Conservation (phyloP, 30 jellyfish, hydroid and myxozoan genomes). For the Turritopsis dohrnii region DNA sequence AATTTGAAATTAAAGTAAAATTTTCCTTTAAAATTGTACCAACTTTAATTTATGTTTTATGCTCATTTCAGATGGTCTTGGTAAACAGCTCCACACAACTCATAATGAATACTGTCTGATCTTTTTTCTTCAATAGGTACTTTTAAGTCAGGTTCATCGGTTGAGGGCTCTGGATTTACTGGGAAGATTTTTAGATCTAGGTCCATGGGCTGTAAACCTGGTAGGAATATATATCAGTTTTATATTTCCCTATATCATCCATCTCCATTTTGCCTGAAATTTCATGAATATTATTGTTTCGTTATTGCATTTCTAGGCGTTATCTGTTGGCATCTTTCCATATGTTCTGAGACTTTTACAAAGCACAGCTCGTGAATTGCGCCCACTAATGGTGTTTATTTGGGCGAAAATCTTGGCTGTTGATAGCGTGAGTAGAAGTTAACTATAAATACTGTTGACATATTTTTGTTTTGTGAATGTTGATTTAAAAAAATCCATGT, state of each 20-base stretch:
- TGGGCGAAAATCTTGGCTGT: conserved; percentile 97
- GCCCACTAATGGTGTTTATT: conserved; percentile 91
- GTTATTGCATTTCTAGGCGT: conserved; percentile 55
- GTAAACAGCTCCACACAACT: no score
- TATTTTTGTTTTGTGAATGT: not conserved
- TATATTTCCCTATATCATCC: not conserved
- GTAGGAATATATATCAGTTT: conserved; percentile 46
- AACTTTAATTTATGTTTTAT: no score
- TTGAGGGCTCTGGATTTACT: conserved; percentile 76
- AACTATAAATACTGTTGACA: not conserved
- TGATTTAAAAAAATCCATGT: not conserved
- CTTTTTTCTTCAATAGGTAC: conserved; percentile 45
- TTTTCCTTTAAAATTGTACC: no score
- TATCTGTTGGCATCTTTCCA: conserved; percentile 86
- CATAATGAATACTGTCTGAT: no score
- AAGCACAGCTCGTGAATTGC: conserved; percentile 82
- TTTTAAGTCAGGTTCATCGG: conserved; percentile 92
- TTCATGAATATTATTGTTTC: not conserved
- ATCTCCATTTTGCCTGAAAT: no score
- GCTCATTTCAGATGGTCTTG: no score
- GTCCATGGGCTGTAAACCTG: conserved; percentile 97
- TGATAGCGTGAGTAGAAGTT: conserved; percentile 73
- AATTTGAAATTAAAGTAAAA: no score
- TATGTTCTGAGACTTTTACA: conserved; percentile 77
- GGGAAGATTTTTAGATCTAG: conserved; percentile 91